Conservation (phyloP, 2,888 invertebrate genomes). For the Tachystola acroxantha region DNA sequence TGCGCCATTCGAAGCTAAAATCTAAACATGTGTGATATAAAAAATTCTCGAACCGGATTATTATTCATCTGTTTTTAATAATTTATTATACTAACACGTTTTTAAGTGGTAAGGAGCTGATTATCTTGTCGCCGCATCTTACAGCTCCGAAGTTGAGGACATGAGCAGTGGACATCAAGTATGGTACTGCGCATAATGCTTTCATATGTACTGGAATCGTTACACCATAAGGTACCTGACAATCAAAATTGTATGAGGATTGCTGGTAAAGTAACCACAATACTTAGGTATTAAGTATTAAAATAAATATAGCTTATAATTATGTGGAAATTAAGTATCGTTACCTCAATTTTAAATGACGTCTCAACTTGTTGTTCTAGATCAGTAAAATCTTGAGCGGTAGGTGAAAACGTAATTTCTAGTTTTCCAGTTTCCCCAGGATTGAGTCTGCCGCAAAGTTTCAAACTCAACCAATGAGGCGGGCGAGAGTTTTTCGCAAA, state of each 20-base stretch:
- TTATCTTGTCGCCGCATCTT: slow-evolving; percentile 77
- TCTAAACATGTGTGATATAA: too few relatives aligned
- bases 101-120: slow-evolving; percentile 70
- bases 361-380: slow-evolving; percentile 60
- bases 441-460: slow-evolving; percentile 55
- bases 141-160: slow-evolving; percentile 76
- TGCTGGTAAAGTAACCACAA: neutral
- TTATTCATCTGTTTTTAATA: too few relatives aligned
- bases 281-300: too few relatives aligned
- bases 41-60: too few relatives aligned
- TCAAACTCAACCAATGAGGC: slow-evolving; percentile 51
- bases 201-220: slow-evolving; percentile 76
- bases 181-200: slow-evolving; percentile 79
- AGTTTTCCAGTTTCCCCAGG: slow-evolving; percentile 70
- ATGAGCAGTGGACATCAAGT: slow-evolving; percentile 55
- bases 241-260: slow-evolving; percentile 5
- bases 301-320: too few relatives aligned
- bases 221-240: slow-evolving; percentile 76
- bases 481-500: slow-evolving; percentile 49
- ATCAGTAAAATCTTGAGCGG: slow-evolving; percentile 51
- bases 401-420: slow-evolving; percentile 73
- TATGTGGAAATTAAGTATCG: neutral
- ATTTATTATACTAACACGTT: slow-evolving; percentile 71
- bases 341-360: slow-evolving; percentile 68
- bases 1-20: too few relatives aligned